Base-by-base conservation (phyloP, 2,113 vertebrate genomes). In the Acinonyx jubatus region DNA sequence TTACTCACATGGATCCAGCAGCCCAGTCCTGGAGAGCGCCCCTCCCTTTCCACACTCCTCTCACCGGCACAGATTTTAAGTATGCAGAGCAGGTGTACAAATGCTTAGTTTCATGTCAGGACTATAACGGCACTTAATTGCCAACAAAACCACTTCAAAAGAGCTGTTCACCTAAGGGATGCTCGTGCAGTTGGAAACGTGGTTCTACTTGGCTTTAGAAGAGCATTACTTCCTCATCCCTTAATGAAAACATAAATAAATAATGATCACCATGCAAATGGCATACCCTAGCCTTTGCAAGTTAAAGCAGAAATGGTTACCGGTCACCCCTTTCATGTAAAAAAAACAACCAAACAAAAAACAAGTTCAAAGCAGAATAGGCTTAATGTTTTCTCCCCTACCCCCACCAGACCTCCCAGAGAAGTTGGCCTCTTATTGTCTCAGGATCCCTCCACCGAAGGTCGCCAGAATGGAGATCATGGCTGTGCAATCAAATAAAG, bases 61-160 rank as follows among this genome's bases (percentile, higher is more conserved):
- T 63, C 2, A 0, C 84, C 85, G 90, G 87, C 85, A 71, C 29
- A n/a, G 92, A 86, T 95, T 90, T 96, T 96, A 88, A 96, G 85
- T 50, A 98, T 95, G 96, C 96, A 83, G 63, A 76, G 94, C 96
- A 98, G 93, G 92, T 96, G 38, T 80, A 71, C 55, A 69, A 92
- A 97, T 94, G 97, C 94, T 92, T 65, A 95, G 94, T 95, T 95
- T 96, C 73, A 57, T 94, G 79, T 96, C 91, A 92, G 91, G 52
- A 68, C 69, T 97, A 97, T 93, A 98, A 96, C 97, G 93, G 94
- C 81, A 83, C 95, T 97, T 98, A 97, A 98, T 98, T 97, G 97
- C 98, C 97, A 98, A 74, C 97, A 96, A 96, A 98, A 94, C 92
- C 93, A 81, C 98, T 66, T 15, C 84, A 98, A 92, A 96, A 91